These are phyloP conservation scores for Reticulitermes speratus DNA, from an alignment of 1,140 invertebrate genomes.

Conservation along the genomic window DNA sequence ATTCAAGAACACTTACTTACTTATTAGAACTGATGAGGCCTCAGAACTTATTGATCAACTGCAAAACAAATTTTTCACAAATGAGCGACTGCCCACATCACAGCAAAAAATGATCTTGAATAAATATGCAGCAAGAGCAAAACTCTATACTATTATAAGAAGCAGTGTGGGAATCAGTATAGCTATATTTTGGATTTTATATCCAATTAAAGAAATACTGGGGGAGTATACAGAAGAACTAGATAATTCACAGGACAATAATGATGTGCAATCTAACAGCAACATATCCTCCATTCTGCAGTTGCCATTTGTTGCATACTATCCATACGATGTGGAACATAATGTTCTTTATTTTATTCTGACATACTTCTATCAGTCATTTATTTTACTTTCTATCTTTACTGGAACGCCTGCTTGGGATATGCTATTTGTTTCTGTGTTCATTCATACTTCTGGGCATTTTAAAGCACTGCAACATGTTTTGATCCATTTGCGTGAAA, in stretches of 20 bases:
- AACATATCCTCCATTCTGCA: background rate
- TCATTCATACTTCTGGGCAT: background rate
- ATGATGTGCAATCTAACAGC: background rate
- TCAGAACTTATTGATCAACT: background rate
- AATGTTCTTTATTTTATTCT: background rate
- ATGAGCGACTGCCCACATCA: background rate
- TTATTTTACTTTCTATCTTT: background rate
- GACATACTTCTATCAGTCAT: background rate
- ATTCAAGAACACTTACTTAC: background rate
- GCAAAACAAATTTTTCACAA: constrained; percentile 10
- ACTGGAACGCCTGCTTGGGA: background rate
- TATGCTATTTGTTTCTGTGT: constrained; percentile 10
- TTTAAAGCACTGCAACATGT: background rate
- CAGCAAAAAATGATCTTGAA: background rate
- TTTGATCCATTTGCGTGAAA: background rate
- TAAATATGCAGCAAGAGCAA: background rate
- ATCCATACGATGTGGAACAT: background rate
- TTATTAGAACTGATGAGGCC: background rate
- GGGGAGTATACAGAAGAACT: background rate
- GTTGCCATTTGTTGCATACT: background rate
- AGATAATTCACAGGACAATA: background rate
- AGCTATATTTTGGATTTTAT: background rate
- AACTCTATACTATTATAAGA: background rate
- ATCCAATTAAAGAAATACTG: background rate
- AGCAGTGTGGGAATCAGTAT: background rate